Base-by-base conservation (phyloP, 2,113 vertebrate genomes). In the Amphiprion percula region DNA sequence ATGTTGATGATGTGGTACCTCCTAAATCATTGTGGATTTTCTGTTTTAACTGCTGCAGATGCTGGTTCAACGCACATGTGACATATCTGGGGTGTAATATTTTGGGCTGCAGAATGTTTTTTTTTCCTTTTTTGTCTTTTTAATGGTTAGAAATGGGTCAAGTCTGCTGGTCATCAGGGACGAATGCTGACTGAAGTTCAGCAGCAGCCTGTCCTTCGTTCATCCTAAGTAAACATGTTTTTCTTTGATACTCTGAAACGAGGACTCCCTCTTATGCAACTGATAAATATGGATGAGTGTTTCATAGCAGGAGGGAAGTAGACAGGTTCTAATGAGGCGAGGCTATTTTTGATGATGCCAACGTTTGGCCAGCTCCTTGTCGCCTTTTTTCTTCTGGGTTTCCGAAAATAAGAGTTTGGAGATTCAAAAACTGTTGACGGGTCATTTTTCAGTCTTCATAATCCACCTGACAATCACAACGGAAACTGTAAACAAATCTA, bases 201-300 rank as follows among this genome's bases (percentile, higher is more conserved):
- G 33, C 76, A 69, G 53, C 65, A 60, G 65, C 24, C 58, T 77
- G 10, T 67, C 67, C 75, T 58, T 47, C 59, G 59, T 74, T 74
- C 64, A 80, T 83, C 61, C 65, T 9, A 76, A 78, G 63, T 46
- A 64, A 30, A 79, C 54, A 59, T 58, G 28, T 66, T 70, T 70
- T 16, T 30, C 66, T 86, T 64, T 75, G 77, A 84, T 62, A 74
- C 71, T 76, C 28, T 69, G 50, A 84, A 88, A 80, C 1, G 33
- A 68, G 33, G 64, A 73, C 62, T 79, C 66, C 58, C 47, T 77
- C 65, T 80, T 62, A 64, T 52, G 74, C 39, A 69, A 46, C 70
- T 87, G 50, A 87, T 92, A 80, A 90, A 92, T 90, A 91, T 88
- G 68, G 50, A 91, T 87, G 83, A 77, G 65, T 49, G 37, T 87